These are phyloP conservation scores for Clitarchus hookeri DNA, from an alignment of 2,888 invertebrate species.

Conservation along the genomic window DNA sequence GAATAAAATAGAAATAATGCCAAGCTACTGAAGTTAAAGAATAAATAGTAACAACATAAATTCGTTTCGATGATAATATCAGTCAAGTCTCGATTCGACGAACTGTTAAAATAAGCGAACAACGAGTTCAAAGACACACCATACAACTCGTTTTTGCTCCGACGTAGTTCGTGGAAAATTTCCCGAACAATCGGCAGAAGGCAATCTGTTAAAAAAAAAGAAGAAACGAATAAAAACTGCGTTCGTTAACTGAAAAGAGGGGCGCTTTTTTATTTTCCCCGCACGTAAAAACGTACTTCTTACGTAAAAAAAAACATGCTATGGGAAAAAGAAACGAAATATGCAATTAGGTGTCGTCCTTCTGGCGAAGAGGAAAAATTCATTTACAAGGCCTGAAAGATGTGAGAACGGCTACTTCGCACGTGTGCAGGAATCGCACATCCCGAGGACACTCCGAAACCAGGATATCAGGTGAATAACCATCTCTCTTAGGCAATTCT, in stretches of 20 bases:
- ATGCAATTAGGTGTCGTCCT: slow-evolving; percentile 8
- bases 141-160: not conserved
- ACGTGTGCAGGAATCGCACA: not conserved
- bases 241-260: not conserved
- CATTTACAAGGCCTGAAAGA: not conserved
- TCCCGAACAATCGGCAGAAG: not conserved
- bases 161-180: not conserved
- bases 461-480: not conserved
- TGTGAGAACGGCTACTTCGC: not conserved
- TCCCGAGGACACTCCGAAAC: not conserved
- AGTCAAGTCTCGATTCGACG: not conserved
- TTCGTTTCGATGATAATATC: no score
- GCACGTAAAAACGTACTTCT: not conserved
- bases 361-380: not conserved
- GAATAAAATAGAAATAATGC: no score
- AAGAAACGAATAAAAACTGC: not conserved
- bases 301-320: not conserved
- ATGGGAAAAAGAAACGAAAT: not conserved
- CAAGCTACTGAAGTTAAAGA: no score
- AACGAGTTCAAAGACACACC: not conserved
- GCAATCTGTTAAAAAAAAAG: not conserved
- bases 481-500: not conserved
- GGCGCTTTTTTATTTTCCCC: not conserved
- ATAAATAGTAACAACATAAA: no score
- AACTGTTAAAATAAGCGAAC: not conserved